Base-by-base conservation (phyloP, 2,888 invertebrate genomes). In the Eretmocerus hayati region DNA sequence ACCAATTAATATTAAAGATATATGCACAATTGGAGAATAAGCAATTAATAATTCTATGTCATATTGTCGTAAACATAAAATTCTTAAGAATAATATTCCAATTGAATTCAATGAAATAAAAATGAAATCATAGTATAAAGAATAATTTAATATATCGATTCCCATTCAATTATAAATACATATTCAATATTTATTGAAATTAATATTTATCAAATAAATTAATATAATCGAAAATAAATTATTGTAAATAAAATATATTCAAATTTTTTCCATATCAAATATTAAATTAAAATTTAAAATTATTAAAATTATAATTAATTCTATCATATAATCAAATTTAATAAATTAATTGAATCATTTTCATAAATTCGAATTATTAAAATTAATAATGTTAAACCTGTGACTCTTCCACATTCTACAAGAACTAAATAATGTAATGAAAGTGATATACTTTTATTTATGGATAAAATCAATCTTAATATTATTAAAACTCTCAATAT, bases 31-130 rank as follows among this genome's bases (percentile, higher is more conserved):
- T 31, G 85, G 85, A 57, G 83, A 84, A 75, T 84, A 84, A 67
- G 85, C 85, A 77, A 85, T 81, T 74, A 85, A 77, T 56, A 80
- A 75, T 61, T 85, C 85, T 69, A 85, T 75, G 77, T 85, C 85
- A 45, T 75, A 73, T 66, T 84, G 81, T 56, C 77, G 77, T 67
- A 84, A 74, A 80, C 83, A 84, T 58, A 83, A 74, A 62, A 84
- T 73, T 22, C 81, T 79, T 57, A 82, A 74, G 67, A 78, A 74
- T 59, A 81, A 63, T 0, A 79, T 79, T 0, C 82, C 81, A 5
- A 80, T 50, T 71, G 81, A 74, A 37, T 77, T 75, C 72, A 80
- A 70, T 57, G 69, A 64, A 65, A 80, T 63, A 65, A 77, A 76
- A 64, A 77, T 62, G 74, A 69, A 72, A 74, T 75, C 77, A 65